Conservation (phyloP, 2,797 vertebrate species). For the Gadopsis marmoratus region DNA sequence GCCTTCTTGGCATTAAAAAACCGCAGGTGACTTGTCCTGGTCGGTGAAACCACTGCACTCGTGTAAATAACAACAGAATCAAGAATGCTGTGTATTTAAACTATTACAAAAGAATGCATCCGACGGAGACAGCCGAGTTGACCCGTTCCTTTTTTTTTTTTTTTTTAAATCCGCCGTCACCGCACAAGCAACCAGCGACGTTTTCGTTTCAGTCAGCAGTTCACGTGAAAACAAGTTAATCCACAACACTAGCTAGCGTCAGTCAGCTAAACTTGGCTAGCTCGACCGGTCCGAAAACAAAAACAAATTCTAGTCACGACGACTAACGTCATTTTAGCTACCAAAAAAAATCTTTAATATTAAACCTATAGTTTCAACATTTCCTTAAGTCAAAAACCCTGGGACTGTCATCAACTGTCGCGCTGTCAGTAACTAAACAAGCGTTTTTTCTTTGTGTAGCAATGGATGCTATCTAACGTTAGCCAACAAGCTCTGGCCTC, state of each 20-base stretch:
- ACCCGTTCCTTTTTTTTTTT: no score
- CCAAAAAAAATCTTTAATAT: background rate
- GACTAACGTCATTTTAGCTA: background rate
- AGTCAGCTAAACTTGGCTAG: slow-evolving; percentile 58
- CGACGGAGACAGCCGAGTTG: background rate
- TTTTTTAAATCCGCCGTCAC: background rate
- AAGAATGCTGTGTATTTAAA: background rate
- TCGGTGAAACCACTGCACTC: background rate
- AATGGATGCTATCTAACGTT: slow-evolving; percentile 55
- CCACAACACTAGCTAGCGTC: slow-evolving; percentile 42
- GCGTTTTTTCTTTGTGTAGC: slow-evolving; percentile 78
- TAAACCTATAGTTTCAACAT: background rate
- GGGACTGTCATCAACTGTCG: slow-evolving; percentile 36
- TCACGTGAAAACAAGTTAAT: slow-evolving; percentile 27
- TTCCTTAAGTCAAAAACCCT: background rate
- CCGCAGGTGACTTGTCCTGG: background rate
- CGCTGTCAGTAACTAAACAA: slow-evolving; percentile 38
- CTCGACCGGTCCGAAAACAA: slow-evolving; percentile 65
- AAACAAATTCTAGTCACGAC: slow-evolving; percentile 57
- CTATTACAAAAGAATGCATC: no score
- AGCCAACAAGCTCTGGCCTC: slow-evolving; percentile 71
- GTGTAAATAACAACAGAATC: background rate
- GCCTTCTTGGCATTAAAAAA: background rate
- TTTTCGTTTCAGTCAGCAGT: background rate
- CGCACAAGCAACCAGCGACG: background rate